Evolutionary conservation across 2,797 vertebrate species (phyloP).

Genomic region (Poecilia gillii): DNA sequence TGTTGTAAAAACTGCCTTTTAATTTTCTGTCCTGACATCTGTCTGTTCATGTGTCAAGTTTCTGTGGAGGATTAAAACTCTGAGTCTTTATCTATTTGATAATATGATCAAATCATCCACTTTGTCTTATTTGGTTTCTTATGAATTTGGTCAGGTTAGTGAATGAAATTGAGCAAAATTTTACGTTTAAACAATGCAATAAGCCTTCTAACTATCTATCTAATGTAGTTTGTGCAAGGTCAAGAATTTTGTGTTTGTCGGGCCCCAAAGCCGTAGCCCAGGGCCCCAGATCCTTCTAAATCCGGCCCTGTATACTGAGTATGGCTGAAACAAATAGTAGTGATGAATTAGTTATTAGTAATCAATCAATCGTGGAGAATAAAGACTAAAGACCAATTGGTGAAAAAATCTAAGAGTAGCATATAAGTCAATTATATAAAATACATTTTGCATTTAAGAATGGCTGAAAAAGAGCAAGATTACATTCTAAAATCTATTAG

Average conservation of each 20-base stretch:
- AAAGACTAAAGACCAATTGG: background rate
- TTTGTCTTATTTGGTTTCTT: background rate
- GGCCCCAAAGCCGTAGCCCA: background rate
- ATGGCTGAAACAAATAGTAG: background rate
- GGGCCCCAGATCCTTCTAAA: background rate
- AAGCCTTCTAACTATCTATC: background rate
- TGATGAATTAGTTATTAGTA: background rate
- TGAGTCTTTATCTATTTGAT: background rate
- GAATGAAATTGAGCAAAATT: background rate
- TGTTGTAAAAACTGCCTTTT: background rate
- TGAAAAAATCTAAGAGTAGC: background rate
- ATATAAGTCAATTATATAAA: no score
- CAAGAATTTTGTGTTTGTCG: background rate
- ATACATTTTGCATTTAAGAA: no score
- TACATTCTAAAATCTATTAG: no score
- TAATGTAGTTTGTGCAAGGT: background rate
- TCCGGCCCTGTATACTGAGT: background rate
- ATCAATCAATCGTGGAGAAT: background rate
- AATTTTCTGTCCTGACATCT: background rate
- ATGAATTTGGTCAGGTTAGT: background rate
- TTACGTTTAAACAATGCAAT: background rate
- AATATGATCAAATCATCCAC: background rate
- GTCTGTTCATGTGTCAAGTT: background rate
- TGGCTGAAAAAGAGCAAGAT: no score
- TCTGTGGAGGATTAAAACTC: background rate